These are phyloP conservation scores for Agrochola circellaris DNA, from an alignment of 2,888 invertebrate genomes.

Conservation along the genomic window DNA sequence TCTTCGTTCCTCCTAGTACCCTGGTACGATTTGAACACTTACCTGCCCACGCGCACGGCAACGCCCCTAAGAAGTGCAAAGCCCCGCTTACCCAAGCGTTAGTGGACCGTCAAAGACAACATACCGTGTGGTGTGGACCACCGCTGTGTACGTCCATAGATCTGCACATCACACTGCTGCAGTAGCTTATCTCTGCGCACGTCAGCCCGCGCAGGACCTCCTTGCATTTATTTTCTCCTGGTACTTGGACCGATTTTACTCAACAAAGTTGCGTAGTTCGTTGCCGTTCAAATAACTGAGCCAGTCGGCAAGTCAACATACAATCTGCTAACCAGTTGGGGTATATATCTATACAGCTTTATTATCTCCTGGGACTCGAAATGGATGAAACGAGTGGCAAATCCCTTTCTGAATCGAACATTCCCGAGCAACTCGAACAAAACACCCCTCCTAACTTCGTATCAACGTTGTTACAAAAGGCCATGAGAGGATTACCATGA, in stretches of 20 bases:
- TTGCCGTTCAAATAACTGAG: no score
- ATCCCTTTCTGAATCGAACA: slow-evolving; percentile 3
- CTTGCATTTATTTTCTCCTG: neutral
- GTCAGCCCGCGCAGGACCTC: neutral
- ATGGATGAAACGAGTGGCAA: neutral
- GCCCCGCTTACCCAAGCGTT: no score
- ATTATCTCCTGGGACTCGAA: neutral
- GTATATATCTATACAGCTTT: neutral
- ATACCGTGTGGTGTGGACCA: neutral
- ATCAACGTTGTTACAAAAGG: neutral
- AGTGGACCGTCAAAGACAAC: neutral
- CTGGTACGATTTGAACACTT: neutral
- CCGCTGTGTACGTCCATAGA: neutral
- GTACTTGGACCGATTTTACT: neutral
- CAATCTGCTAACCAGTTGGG: neutral
- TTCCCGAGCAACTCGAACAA: neutral
- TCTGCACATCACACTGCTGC: neutral
- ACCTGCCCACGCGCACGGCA: slow-evolving; percentile 7
- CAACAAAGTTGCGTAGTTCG: neutral
- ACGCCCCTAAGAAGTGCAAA: neutral
- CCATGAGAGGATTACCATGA: no score
- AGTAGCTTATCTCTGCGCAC: neutral
- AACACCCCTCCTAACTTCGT: neutral
- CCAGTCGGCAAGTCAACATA: no score
- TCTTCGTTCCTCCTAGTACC: slow-evolving; percentile 1